Base-by-base conservation (phyloP, 2,113 vertebrate genomes). In the Phyllostomus discolor region DNA sequence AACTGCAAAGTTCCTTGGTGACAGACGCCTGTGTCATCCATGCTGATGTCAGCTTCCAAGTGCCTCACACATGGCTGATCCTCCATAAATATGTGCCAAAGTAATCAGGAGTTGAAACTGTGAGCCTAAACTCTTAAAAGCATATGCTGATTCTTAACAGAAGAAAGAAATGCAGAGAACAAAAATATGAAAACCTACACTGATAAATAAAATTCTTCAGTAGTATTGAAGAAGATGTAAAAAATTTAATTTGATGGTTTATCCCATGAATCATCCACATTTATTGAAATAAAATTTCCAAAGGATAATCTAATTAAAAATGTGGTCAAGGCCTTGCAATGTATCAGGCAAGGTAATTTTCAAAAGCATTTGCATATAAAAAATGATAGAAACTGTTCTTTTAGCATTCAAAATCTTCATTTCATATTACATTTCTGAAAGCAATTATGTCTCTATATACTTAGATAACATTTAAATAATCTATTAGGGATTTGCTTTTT, bases 391-490 rank as follows among this genome's bases (percentile, higher is more conserved):
- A 97, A 7, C 94, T 97, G 38, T 43, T 97, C 54, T 97, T 79
- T 98, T 97, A 84, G 69, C 83, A 46, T 20, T 92, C 67, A 88
- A 48, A 52, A 81, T 95, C 70, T 94, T 15, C 80, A 16, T 92
- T 94, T 15, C 80, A 20, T 92, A 54, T 85, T 94, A 62, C 62
- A 94, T 70, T 52, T 85, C 79, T 82, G 24, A 95, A 93, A 91
- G 67, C 4, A 95, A 85, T 97, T 97, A 88, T 93, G 38, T 91
- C 38, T 94, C 52, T 93, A 48, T 95, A 95, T 97, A 97, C 69
- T 94, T 95, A 97, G 96, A 95, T 93, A 97, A 59, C 70, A 85
- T 91, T 97, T 96, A 95, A 97, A 96, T 50, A 83, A 96, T 91
- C 92, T 97, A 70, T 91, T 89, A 57, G 59, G 48, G 88, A 96